Conservation (phyloP, 2,113 vertebrate genomes). For the Talpa occidentalis region DNA sequence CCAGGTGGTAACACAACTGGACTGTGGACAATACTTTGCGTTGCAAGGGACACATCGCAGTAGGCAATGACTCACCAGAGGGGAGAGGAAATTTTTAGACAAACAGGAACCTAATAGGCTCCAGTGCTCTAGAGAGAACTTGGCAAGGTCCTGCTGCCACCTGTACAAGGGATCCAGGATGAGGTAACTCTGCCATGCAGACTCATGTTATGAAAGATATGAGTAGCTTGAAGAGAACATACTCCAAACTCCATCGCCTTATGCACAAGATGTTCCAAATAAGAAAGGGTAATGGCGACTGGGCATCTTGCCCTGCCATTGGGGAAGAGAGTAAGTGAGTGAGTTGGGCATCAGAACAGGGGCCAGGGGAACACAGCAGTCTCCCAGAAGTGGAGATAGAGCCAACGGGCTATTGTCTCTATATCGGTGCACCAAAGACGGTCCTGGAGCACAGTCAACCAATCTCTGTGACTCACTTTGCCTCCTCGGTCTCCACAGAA, state of each 20-base stretch:
- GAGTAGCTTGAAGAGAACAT: background rate
- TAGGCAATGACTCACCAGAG: slow-evolving; percentile 6
- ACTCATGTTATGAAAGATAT: slow-evolving; percentile 22
- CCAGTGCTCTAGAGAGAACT: slow-evolving; percentile 66
- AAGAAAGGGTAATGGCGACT: background rate
- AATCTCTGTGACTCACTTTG: background rate
- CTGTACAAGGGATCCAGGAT: slow-evolving; percentile 70
- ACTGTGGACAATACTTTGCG: background rate
- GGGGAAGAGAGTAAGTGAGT: background rate
- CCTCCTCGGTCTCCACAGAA: background rate
- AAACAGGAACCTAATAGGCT: slow-evolving; percentile 60
- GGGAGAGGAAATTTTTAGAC: slow-evolving; percentile 30
- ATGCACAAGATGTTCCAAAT: background rate
- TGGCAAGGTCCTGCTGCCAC: slow-evolving; percentile 66
- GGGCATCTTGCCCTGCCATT: background rate
- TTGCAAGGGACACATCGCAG: background rate
- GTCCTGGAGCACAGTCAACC: background rate
- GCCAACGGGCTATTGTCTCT: background rate
- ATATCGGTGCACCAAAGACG: background rate
- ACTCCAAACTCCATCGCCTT: background rate
- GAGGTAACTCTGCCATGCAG: slow-evolving; percentile 59
- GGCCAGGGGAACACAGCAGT: background rate
- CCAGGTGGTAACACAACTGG: background rate
- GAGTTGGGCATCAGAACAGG: background rate
- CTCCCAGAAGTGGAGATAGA: background rate